These are phyloP conservation scores for Sylvia atricapilla DNA, from an alignment of 2,113 vertebrate genomes.

Conservation along the genomic window DNA sequence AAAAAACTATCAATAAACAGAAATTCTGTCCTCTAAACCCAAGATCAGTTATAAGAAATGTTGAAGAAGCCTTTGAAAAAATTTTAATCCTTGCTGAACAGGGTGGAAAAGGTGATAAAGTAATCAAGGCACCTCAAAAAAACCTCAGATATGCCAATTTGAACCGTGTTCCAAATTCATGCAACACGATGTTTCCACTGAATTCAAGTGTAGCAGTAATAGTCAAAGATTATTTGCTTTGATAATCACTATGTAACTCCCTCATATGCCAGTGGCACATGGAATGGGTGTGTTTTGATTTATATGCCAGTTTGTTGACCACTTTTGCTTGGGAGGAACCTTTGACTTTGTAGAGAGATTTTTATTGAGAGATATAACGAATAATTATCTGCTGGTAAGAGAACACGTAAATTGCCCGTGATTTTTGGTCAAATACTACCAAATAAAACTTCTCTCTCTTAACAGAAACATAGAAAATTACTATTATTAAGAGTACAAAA, in stretches of 20 bases:
- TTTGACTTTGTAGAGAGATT: neutral
- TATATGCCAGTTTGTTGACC: neutral
- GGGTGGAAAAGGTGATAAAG: neutral
- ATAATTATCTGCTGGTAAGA: neutral
- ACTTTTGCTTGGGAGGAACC: neutral
- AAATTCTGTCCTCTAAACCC: neutral
- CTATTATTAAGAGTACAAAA: neutral
- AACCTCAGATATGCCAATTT: neutral
- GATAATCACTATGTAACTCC: neutral
- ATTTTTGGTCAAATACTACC: neutral
- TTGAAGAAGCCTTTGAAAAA: neutral
- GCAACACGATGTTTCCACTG: neutral
- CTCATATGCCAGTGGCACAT: neutral
- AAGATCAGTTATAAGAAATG: neutral
- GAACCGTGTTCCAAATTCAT: neutral
- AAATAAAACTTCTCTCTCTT: neutral
- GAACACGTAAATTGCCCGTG: neutral
- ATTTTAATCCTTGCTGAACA: neutral
- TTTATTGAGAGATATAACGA: neutral
- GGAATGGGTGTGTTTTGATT: neutral
- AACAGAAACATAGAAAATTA: neutral
- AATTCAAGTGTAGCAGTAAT: neutral
- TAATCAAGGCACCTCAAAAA: neutral
- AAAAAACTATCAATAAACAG: neutral
- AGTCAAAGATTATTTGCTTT: neutral